phyloP scores from a whole-genome alignment of 1,140 invertebrate genomes.

The Lerema accius region DNA sequence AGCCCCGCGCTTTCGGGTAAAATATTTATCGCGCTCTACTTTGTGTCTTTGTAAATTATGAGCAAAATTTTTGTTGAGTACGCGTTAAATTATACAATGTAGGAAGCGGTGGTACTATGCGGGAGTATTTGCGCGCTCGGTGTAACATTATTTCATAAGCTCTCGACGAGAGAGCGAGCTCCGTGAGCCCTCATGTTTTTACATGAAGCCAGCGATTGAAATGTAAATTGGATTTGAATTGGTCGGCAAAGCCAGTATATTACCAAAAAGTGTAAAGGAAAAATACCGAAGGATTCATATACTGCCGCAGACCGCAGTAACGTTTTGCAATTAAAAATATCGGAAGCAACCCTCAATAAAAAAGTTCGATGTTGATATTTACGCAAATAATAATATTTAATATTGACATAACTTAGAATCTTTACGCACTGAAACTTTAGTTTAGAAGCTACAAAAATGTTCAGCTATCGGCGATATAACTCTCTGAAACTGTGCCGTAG shows the following conservation, averaged over 20 bases:
- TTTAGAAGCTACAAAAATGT: conserved; percentile 1
- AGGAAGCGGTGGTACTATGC: conserved; percentile 3
- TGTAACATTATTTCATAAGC: conserved; percentile 54
- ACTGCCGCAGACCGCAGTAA: conserved; percentile 44
- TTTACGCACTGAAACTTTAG: background rate
- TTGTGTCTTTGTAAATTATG: conserved; percentile 31
- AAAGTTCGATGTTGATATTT: no score
- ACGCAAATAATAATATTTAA: no score
- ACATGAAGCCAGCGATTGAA: conserved; percentile 70
- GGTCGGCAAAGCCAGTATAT: conserved; percentile 61
- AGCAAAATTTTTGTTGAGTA: conserved; percentile 26
- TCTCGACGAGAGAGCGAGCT: conserved; percentile 39
- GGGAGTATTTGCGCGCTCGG: conserved; percentile 23
- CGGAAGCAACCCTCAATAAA: conserved; percentile 1
- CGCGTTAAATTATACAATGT: conserved; percentile 23
- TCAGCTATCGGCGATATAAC: conserved; percentile 8
- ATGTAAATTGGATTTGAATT: conserved; percentile 72
- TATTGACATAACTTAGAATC: no score
- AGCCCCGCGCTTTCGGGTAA: conserved; percentile 25
- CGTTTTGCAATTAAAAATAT: conserved; percentile 23
- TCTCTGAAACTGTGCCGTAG: conserved; percentile 3
- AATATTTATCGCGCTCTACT: conserved; percentile 31
- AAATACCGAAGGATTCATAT: conserved; percentile 44
- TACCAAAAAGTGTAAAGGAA: conserved; percentile 52
- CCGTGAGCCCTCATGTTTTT: conserved; percentile 61